Base-by-base conservation (phyloP, 2,888 invertebrate genomes). In the Amblyjoppa fuscipennis region DNA sequence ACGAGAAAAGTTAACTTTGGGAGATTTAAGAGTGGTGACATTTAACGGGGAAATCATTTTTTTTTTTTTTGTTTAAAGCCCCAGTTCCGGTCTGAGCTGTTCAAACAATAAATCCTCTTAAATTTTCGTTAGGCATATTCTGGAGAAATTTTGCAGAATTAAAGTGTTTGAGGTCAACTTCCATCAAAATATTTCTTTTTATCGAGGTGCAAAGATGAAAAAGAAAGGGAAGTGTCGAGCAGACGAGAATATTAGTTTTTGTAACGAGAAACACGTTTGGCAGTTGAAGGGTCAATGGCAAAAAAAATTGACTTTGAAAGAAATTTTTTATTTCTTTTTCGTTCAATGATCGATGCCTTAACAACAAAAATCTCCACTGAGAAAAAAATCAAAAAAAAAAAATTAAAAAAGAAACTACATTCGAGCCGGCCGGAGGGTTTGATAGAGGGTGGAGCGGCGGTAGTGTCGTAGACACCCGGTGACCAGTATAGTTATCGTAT, bases 401-500 rank as follows among this genome's bases (percentile, higher is more conserved):
- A 20, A 20, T 20, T 20, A 20, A 20, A 73, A 53, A 31, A 70
- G 11, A 28, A 6, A 51, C 9, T 51, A 31, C 73, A 11, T n/a
- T 49, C 49, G 20, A 7, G 51, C 51, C 51, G 13, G 51, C 38
- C 53, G 76, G 45, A 77, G 80, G 16, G 71, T 69, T 80, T 31
- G 68, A 76, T 74, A 5, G 45, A 69, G 73, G 73, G 51, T 59
- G 20, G 56, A 66, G 68, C 25, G 51, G 7, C 70, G 20, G 45
- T 38, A 53, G 79, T 53, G 76, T 73, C 76, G 71, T 20, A 53
- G 77, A 69, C 74, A 73, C 59, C 53, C 61, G 49, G 83, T 28
- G 68, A 66, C 61, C 34, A 61, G 51, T 70, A 77, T 61, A 76
- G 81, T 78, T 74, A 75, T 71, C 79, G 71, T 41, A 38, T 53